A percentile compares a stretch with the other conserved stretches of the same genome.
Conservation (phyloP, 2,797 vertebrate species). For the Thripadectes ignobilis region DNA sequence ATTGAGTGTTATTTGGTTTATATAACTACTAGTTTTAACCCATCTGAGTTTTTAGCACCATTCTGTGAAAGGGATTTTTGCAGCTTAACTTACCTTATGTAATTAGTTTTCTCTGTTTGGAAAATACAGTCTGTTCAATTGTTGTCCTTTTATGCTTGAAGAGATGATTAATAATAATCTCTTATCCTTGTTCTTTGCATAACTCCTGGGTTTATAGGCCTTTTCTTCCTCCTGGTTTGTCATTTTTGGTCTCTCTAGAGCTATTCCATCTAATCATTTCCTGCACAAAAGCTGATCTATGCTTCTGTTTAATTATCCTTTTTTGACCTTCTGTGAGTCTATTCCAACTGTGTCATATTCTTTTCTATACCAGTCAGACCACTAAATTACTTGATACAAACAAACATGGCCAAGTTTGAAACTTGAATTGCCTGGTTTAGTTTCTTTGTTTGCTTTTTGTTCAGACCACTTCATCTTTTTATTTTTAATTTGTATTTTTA, state of each 20-base stretch:
- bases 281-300: not conserved
- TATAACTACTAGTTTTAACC: not conserved
- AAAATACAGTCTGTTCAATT: not conserved
- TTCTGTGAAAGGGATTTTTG: not conserved
- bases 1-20: not conserved
- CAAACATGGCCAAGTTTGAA: not conserved
- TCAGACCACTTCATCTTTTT: not conserved
- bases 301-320: not conserved
- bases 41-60: not conserved
- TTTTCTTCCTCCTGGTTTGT: not conserved
- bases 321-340: not conserved
- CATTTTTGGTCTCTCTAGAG: not conserved
- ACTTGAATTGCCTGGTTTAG: not conserved
- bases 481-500: not conserved
- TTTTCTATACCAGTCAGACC: not conserved
- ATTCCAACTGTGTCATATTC: not conserved
- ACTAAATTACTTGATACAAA: not conserved
- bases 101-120: not conserved
- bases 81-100: not conserved
- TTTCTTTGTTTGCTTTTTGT: not conserved
- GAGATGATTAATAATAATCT: not conserved
- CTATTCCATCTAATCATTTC: not conserved
- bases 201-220: not conserved
- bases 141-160: not conserved
- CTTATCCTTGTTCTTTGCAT: not conserved